Evolutionary conservation across 2,888 invertebrate species (phyloP).

Genomic region (Rhynchonema sp.): DNA sequence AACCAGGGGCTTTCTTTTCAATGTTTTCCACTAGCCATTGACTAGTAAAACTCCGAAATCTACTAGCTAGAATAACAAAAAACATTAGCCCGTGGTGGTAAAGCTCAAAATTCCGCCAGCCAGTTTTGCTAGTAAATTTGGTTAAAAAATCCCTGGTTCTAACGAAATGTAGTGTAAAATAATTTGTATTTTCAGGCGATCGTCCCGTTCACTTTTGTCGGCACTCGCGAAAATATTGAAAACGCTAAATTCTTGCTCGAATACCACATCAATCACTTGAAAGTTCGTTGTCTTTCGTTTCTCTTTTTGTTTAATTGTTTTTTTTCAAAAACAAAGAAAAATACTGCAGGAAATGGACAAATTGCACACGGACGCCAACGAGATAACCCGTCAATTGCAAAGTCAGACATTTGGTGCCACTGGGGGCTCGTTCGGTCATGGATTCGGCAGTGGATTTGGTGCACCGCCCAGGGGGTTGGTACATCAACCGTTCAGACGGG

Average conservation of each 20-base stretch:
- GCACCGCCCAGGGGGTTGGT: background rate
- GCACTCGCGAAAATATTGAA: conserved; percentile 83
- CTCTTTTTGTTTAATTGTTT: background rate
- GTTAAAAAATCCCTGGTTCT: no score
- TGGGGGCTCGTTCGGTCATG: background rate
- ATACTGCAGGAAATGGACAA: background rate
- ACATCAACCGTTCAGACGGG: no score
- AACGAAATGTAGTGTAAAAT: background rate
- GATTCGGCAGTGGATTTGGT: background rate
- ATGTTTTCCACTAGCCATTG: no score
- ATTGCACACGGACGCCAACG: background rate
- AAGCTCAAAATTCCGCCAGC: no score
- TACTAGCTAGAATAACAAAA: no score
- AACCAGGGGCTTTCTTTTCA: no score
- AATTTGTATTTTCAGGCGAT: conserved; percentile 41
- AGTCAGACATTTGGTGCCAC: background rate
- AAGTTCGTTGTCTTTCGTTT: conserved; percentile 39
- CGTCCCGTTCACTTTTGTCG: conserved; percentile 95
- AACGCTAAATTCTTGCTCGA: conserved; percentile 57
- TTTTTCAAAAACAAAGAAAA: no score
- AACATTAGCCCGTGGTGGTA: no score
- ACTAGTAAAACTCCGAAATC: no score
- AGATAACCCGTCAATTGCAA: background rate
- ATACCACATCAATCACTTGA: conserved; percentile 83
- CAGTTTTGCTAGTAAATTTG: no score